Conservation (phyloP, 2,888 invertebrate species). For the Rotaria macrura region DNA sequence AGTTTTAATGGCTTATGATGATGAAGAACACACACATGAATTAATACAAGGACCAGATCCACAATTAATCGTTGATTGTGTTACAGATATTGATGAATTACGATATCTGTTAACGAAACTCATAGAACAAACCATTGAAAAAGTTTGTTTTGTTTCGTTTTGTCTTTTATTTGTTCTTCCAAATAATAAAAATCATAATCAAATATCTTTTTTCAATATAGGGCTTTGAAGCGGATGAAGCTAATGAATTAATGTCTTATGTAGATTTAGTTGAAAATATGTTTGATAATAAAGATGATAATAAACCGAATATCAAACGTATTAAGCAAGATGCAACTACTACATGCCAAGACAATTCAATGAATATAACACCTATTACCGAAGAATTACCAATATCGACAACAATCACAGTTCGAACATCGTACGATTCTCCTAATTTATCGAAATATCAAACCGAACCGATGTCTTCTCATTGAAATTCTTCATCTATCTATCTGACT, state of each 20-base stretch:
- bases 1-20: slow-evolving; percentile 11
- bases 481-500: not conserved
- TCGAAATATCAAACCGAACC: not conserved
- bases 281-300: not conserved
- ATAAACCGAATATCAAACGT: not conserved
- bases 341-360: not conserved
- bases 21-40: not conserved
- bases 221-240: slow-evolving; percentile 21
- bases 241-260: not conserved
- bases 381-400: not conserved
- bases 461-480: not conserved
- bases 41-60: slow-evolving; percentile 1
- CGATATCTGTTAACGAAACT: slow-evolving; percentile 21
- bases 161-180: not conserved
- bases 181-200: not conserved
- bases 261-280: not conserved
- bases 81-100: slow-evolving; percentile 9
- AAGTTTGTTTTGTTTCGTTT: not conserved
- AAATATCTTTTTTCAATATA: not conserved
- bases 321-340: not conserved
- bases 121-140: slow-evolving; percentile 9
- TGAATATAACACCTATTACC: not conserved
- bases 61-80: slow-evolving; percentile 20
- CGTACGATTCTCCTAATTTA: not conserved
- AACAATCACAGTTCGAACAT: not conserved